Evolutionary conservation across 1,140 invertebrate genomes (phyloP).

Genomic region (Drosophila ironensis): DNA sequence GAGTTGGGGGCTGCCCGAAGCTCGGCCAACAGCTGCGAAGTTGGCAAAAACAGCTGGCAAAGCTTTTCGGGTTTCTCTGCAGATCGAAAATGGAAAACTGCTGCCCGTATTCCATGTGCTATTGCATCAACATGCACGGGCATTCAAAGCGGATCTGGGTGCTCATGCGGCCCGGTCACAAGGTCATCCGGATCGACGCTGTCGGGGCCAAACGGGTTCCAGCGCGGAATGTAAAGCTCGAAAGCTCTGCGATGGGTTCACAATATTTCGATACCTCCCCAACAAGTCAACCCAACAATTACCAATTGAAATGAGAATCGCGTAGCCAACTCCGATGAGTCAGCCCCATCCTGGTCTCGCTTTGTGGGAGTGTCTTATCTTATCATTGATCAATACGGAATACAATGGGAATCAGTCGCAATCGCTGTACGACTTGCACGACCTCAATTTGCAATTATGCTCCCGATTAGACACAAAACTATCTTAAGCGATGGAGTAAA

Average conservation of each 20-base stretch:
- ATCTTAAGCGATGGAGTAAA: too few relatives aligned
- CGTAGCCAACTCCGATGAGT: neutral
- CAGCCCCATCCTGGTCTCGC: too few relatives aligned
- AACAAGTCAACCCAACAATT: neutral
- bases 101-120: too few relatives aligned
- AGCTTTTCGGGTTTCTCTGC: constrained; percentile 27
- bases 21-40: constrained; percentile 15
- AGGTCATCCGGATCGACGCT: constrained; percentile 16
- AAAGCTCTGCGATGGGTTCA: constrained; percentile 19
- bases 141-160: neutral
- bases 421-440: constrained; percentile 47
- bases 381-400: constrained; percentile 11
- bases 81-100: neutral
- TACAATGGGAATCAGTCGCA: neutral
- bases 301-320: neutral
- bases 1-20: constrained; percentile 6
- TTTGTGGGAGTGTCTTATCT: too few relatives aligned
- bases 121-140: too few relatives aligned
- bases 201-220: constrained; percentile 16
- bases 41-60: constrained; percentile 49
- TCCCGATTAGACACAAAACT: constrained; percentile 38
- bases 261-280: constrained; percentile 3
- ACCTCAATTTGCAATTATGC: constrained; percentile 49
- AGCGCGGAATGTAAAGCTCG: constrained; percentile 12
- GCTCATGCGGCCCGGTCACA: too few relatives aligned